Evolutionary conservation across 2,797 vertebrate genomes (phyloP).

Genomic region (Dallia pectoralis): DNA sequence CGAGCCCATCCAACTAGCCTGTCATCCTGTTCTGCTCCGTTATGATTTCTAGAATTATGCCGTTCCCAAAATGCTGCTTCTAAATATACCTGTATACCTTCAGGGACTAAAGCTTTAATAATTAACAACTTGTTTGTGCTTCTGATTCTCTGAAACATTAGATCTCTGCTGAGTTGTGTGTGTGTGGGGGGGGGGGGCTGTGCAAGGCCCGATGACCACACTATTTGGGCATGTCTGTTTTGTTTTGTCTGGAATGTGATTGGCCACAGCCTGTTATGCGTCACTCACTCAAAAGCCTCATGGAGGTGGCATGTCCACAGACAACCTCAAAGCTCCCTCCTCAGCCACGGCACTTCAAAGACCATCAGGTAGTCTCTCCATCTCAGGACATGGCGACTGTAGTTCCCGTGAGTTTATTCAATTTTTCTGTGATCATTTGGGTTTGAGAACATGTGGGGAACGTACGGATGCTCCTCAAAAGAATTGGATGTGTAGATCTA

Average conservation of each 20-base stretch:
- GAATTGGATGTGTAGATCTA: background rate
- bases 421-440: background rate
- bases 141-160: conserved; percentile 55
- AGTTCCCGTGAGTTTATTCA: conserved; percentile 69
- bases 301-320: conserved; percentile 23
- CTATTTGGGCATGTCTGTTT: conserved; percentile 31
- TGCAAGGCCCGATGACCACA: conserved; percentile 36
- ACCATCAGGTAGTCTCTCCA: conserved; percentile 6
- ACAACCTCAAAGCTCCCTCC: background rate
- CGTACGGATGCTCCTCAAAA: background rate
- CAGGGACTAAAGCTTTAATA: conserved; percentile 57
- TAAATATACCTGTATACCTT: conserved; percentile 68
- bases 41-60: conserved; percentile 29
- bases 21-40: conserved; percentile 9
- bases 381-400: conserved; percentile 64
- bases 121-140: conserved; percentile 37
- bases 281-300: conserved; percentile 43
- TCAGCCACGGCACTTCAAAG: background rate
- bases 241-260: conserved; percentile 15
- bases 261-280: conserved; percentile 8
- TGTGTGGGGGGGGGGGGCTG: background rate
- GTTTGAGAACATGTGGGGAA: background rate
- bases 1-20: background rate
- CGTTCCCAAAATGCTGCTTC: conserved; percentile 39
- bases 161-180: conserved; percentile 25